Evolutionary conservation across 1,140 invertebrate genomes (phyloP), one percentile per base, ranked within the genome.

Genomic region (Tribolium castaneum): DNA sequence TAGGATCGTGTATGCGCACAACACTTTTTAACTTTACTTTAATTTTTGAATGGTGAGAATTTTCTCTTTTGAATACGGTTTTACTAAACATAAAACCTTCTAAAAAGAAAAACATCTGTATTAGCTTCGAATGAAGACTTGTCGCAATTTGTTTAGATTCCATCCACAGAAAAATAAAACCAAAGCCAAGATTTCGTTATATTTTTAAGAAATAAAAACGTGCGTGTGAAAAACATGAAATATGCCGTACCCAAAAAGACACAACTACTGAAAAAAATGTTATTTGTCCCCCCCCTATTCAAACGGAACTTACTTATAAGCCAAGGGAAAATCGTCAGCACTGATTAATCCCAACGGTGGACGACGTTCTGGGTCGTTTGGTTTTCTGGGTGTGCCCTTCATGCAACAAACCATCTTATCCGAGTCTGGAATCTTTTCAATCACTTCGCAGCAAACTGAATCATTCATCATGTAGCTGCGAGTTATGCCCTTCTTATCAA

Each of bases 391-490:
- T 78, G 90, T 87, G 77, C 94, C 93, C 87, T 95, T 94, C 92
- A 97, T 95, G 83, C 95, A 95, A 85, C 94, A 91, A 78, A 94
- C 91, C 85, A 98, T 91, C 88, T 96, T 96, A 87, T 97, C 94
- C 19, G 92, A 92, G 85, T 97, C 95, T 54, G 93, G 91, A 84
- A 93, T 94, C 76, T 97, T 92, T 90, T 94, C 94, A 82, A 96
- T 89, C 13, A 97, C 94, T 89, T 96, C 95, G 88, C 95, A 96
- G 89, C 94, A 94, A 59, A 96, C 91, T 82, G 92, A 92, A 88
- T 96, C 94, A 90, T 94, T 96, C 88, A 91, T 92, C 87, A 92
- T 91, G 90, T 93, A 95, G 87, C 90, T 91, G 87, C 91, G 91
- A 86, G 90, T 91, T 81, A 93, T 91, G 85, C 93, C 94, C 88